Base-by-base conservation (phyloP, 2,888 invertebrate genomes). In the Xiphydria camelus region DNA sequence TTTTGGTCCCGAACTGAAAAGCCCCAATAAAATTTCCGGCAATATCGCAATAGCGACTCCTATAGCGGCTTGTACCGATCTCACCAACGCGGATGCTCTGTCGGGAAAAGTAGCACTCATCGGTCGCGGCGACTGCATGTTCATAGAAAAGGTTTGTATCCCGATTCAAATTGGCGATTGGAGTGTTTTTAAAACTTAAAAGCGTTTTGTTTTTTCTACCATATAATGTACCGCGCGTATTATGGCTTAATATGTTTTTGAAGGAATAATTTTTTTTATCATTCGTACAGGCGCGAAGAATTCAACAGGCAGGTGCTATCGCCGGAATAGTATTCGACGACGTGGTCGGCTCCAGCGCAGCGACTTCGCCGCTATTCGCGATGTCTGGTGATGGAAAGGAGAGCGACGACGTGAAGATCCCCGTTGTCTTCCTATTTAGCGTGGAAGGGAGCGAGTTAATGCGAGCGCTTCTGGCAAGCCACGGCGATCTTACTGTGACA, bases 81-180 rank as follows among this genome's bases (percentile, higher is more conserved):
- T 91, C 3, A 63, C 75, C 7, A 87, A 89, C 66, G 70, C 79
- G 4, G 76, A 79, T 0, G 76, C 80, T 5, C 68, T 93, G 1
- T 73, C 75, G 22, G 89, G 88, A 0, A 87, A 85, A 63, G 89
- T 98, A 59, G 91, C 84, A 0, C 78, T 98, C n/a, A 86, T 94
- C 46, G 86, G 88, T 68, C 83, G 98, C 17, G 96, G 97, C 1
- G 88, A 88, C 60, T 99, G 98, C 75, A 95, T 95, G 79, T 99
- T 96, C 74, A 87, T 96, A 2, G 93, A 95, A 61, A 98, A 98
- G 80, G 83, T 82, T n/a, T n/a, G n/a, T n/a, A n/a, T n/a, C n/a
- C n/a, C n/a, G n/a, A n/a, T n/a, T n/a, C n/a, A n/a, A n/a, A n/a
- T n/a, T n/a, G n/a, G n/a, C n/a, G n/a, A n/a, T n/a, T n/a, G n/a